Evolutionary conservation across 92 coral and sea anemone genomes (phyloP).

Genomic region (Parazoanthus darwini): DNA sequence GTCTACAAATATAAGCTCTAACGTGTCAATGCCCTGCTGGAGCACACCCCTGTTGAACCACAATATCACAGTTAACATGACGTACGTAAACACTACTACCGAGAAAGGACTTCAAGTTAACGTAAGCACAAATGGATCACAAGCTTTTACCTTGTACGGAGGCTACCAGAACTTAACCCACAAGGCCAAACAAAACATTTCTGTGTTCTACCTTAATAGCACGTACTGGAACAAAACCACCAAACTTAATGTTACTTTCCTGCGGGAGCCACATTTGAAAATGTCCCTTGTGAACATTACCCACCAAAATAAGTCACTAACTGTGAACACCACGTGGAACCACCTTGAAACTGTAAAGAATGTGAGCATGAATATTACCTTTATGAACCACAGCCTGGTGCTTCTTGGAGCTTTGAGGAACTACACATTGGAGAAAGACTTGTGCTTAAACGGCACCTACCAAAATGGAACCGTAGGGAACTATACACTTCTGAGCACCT

Average conservation of each 20-base stretch:
- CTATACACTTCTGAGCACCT: conserved; percentile 54
- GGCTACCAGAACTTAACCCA: conserved; percentile 39
- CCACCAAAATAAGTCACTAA: conserved; percentile 57
- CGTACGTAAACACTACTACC: conserved; percentile 48
- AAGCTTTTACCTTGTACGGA: conserved; percentile 27
- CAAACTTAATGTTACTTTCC: conserved; percentile 51
- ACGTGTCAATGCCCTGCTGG: conserved; percentile 49
- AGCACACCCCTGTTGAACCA: conserved; percentile 58
- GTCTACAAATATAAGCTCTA: conserved; percentile 57
- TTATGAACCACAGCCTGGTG: conserved; percentile 62
- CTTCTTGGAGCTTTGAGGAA: conserved; percentile 55
- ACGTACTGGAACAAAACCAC: conserved; percentile 56
- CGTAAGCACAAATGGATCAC: conserved; percentile 52
- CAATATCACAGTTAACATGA: conserved; percentile 57
- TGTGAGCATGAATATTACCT: conserved; percentile 61
- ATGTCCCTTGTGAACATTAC: conserved; percentile 56
- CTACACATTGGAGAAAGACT: conserved; percentile 50
- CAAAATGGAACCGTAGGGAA: conserved; percentile 59
- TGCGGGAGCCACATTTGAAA: conserved; percentile 29
- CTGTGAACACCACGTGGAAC: conserved; percentile 63
- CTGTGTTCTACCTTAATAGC: conserved; percentile 49
- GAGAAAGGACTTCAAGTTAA: conserved; percentile 52
- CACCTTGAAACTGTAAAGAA: conserved; percentile 42
- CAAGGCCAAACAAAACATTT: conserved; percentile 37
- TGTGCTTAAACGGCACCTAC: conserved; percentile 68